Conservation (phyloP, 2,113 vertebrate species). For the Elaphurus davidianus region DNA sequence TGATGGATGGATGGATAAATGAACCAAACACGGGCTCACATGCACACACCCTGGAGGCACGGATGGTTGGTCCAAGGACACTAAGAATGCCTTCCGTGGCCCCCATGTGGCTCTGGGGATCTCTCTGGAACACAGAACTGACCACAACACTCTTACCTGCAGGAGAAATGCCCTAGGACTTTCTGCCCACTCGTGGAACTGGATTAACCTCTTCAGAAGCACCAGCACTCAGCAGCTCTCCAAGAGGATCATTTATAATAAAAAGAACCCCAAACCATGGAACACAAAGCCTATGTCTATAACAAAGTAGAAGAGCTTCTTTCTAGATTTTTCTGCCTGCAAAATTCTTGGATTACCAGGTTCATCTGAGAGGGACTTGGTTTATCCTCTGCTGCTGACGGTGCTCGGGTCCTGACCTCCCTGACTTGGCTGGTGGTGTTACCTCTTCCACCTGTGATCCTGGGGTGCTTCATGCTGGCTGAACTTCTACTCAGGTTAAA, state of each 20-base stretch:
- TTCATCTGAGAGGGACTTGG: not conserved
- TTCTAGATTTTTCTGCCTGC: not conserved
- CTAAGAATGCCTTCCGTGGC: not conserved
- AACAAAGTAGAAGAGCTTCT: not conserved
- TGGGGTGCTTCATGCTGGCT: not conserved
- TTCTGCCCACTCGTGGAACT: no score
- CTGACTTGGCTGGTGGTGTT: not conserved
- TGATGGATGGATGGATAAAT: not conserved
- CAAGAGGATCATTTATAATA: not conserved
- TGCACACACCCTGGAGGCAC: no score
- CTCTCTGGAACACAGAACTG: not conserved
- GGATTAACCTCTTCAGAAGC: not conserved
- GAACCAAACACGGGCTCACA: not conserved
- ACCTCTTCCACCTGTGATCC: accelerated
- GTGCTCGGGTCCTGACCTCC: not conserved
- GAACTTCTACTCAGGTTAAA: not conserved
- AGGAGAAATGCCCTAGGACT: no score
- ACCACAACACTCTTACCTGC: not conserved
- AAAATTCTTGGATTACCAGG: not conserved
- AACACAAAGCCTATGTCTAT: not conserved
- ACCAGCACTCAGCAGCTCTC: not conserved
- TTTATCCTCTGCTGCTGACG: not conserved
- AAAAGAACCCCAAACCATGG: not conserved
- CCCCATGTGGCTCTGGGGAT: not conserved
- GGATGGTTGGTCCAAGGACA: not conserved